Conservation (phyloP, 1,140 invertebrate genomes). For the Elysia chlorotica region DNA sequence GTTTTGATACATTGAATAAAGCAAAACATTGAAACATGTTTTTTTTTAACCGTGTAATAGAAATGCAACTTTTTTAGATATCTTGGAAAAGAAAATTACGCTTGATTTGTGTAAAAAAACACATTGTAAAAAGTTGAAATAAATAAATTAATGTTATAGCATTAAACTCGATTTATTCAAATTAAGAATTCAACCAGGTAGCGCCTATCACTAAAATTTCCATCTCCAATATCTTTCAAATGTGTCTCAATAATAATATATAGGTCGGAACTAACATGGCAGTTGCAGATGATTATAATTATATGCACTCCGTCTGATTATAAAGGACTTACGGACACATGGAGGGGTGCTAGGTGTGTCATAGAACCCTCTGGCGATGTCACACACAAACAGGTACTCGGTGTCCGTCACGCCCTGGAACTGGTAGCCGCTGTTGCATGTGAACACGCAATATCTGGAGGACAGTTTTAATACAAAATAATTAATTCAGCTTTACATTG, state of each 20-base stretch:
- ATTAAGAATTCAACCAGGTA: too few relatives aligned
- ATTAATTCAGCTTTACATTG: not conserved
- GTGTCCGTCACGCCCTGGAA: slow-evolving; percentile 1
- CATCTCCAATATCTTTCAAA: not conserved
- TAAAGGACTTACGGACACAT: slow-evolving; percentile 13
- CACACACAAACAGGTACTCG: slow-evolving; percentile 16
- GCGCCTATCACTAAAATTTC: too few relatives aligned
- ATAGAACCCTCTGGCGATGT: slow-evolving; percentile 5
- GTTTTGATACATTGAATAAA: too few relatives aligned
- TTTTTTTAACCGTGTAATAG: too few relatives aligned
- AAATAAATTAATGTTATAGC: too few relatives aligned
- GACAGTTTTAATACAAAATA: not conserved
- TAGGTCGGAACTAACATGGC: not conserved
- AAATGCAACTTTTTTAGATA: too few relatives aligned
- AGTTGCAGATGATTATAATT: not conserved
- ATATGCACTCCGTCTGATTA: not conserved
- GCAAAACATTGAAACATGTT: too few relatives aligned
- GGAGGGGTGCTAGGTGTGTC: slow-evolving; percentile 3
- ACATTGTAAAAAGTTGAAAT: not conserved
- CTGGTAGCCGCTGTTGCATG: slow-evolving; percentile 11
- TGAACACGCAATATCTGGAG: slow-evolving; percentile 13
- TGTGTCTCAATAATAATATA: not conserved
- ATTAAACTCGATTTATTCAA: too few relatives aligned
- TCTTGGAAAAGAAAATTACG: too few relatives aligned
- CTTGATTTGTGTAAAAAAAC: too few relatives aligned